Conservation (phyloP, 2,888 invertebrate species). For the Strigamia maritima region DNA sequence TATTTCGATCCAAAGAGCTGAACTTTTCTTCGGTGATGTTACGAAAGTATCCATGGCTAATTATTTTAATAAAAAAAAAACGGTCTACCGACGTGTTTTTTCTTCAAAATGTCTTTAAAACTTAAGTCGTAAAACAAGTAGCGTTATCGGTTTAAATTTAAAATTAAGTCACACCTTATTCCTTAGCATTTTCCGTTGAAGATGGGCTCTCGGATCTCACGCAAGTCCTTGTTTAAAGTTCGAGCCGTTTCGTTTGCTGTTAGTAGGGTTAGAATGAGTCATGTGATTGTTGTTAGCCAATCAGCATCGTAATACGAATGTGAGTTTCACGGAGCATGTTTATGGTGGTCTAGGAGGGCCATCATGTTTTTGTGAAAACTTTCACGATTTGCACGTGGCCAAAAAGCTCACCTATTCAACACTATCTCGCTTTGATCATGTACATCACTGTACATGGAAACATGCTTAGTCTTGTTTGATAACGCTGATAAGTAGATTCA, state of each 20-base stretch:
- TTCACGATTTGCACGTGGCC: no score
- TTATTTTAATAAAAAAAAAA: background rate
- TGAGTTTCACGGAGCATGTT: background rate
- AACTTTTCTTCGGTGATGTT: conserved; percentile 21
- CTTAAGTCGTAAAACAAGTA: background rate
- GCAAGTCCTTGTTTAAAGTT: background rate
- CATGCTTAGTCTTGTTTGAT: no score
- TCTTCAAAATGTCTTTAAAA: background rate
- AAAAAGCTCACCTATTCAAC: no score
- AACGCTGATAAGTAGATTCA: no score
- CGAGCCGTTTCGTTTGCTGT: background rate
- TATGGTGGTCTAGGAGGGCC: no score
- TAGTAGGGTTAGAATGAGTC: background rate
- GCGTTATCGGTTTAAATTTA: background rate
- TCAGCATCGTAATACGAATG: background rate
- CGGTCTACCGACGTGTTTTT: background rate
- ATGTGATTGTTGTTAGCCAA: background rate
- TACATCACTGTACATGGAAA: no score
- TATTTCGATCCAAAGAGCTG: conserved; percentile 28
- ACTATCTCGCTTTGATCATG: no score
- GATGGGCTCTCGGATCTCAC: background rate
- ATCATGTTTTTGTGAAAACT: no score
- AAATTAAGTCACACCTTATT: background rate
- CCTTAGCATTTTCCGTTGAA: background rate
- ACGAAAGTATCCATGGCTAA: background rate